Base-by-base conservation (phyloP, 2,113 vertebrate species). In the Myrmecophaga tridactyla region DNA sequence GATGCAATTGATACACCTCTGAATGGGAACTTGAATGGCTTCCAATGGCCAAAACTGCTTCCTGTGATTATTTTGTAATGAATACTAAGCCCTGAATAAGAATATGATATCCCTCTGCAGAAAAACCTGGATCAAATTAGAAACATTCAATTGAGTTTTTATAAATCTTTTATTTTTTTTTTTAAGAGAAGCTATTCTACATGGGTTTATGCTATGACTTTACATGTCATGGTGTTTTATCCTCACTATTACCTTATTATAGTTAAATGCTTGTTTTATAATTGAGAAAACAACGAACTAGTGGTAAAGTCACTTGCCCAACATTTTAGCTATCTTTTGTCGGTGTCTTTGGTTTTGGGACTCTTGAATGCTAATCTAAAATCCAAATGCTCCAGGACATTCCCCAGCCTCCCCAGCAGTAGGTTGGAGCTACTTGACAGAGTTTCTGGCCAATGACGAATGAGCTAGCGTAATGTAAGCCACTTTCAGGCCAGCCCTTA, bases 161-260 rank as follows among this genome's bases (percentile, higher is more conserved):
- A 91, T 39, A 56, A 65, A 87, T 9, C n/a, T n/a, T n/a, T n/a
- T n/a, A n/a, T n/a, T 83, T 87, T 80, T 83, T n/a, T 83, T 87
- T 73, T 70, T 41, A 70, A 27, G 34, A 58, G 46, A 78, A 21
- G 31, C 27, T 67, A 36, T 48, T 72, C 39, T 84, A 78, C 11
- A 80, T 72, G 9, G 3, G 70, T 75, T 86, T 81, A 34, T 12
- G n/a, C 27, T 78, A 76, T 20, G 43, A 69, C 20, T 82, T 94
- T 77, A 70, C 53, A 41, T 58, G 53, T 39, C 15, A 31, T 56
- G 36, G 15, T 72, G 63, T 77, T 93, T 77, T 83, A 72, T 67
- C 13, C 48, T 84, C 43, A 77, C 20, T 18, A 58, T 86, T 10
- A 63, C 1, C 25, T 31, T 73, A 31, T 88, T 39, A 80, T n/a